A percentile compares a stretch with the other conserved stretches of the same genome.
These are phyloP conservation scores for Cancer borealis DNA, from an alignment of 2,888 invertebrate species.

Conservation along the genomic window DNA sequence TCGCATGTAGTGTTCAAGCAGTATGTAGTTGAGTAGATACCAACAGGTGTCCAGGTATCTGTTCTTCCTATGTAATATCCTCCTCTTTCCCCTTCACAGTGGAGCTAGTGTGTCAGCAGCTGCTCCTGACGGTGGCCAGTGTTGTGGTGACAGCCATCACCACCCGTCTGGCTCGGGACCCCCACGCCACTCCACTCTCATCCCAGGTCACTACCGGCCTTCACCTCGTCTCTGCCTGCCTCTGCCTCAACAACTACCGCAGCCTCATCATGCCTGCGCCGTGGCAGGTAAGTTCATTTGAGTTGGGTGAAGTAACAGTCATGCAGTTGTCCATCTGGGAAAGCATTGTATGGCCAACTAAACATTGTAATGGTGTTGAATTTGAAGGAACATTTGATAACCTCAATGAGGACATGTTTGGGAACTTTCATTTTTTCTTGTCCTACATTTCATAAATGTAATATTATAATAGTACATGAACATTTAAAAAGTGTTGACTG, in stretches of 20 bases:
- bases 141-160: constrained; percentile 51
- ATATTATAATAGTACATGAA: no score
- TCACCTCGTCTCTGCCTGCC: constrained; percentile 36
- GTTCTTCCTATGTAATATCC: not conserved
- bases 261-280: constrained; percentile 52
- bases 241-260: constrained; percentile 69
- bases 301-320: not conserved
- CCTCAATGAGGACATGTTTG: not conserved
- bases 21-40: not conserved
- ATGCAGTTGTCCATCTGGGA: no score
- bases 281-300: constrained; percentile 59
- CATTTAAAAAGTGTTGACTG: no score
- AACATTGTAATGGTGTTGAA: not conserved
- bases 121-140: constrained; percentile 57
- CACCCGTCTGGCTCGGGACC: constrained; percentile 61
- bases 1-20: not conserved
- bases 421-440: not conserved
- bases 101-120: constrained; percentile 65
- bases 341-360: not conserved
- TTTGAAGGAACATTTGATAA: not conserved
- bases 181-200: constrained; percentile 56
- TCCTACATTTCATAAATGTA: no score
- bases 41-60: no score
- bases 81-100: constrained; percentile 41
- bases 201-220: constrained; percentile 49